Base-by-base conservation (phyloP, 2,888 invertebrate genomes). In the Melanargia galathea region DNA sequence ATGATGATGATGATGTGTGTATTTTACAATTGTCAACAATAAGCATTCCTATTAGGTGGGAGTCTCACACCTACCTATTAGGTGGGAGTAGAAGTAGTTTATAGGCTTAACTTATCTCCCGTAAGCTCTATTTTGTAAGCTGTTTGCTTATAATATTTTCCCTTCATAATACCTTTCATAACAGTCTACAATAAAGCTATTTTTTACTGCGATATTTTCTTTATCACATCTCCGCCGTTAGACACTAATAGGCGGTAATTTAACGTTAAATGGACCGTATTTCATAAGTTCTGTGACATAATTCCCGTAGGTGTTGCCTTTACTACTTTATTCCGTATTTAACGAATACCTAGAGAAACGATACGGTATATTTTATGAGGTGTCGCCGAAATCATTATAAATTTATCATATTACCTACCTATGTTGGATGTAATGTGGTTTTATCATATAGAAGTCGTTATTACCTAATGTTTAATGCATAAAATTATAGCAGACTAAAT, bases 221-320 rank as follows among this genome's bases (percentile, higher is more conserved):
- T 49, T 62, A 55, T 52, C 49, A 49, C 48, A 18, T 62, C 35
- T 57, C 49, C 56, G 57, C 62, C 60, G 54, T 60, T 64, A 64
- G 68, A 68, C 68, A 64, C 64, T 68, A 68, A 68, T 66, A 66
- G 62, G 62, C 62, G 49, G 68, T 68, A 67, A 71, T 63, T 69
- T 70, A 65, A 62, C 54, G 65, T 65, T 68, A 70, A 71, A 64
- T 64, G 70, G 64, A 54, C 58, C 64, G 70, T 70, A 70, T 67
- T 66, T 71, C 70, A 71, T 66, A 70, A 66, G 64, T 68, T 68
- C 57, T 67, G 62, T 67, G 68, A 70, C 67, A 68, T 68, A 52
- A 66, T 67, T 62, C 62, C 54, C 65, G 70, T 67, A 70, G 71
- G 71, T 69, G 69, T 67, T 52, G 54, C 62, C 26, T 62, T 54